Percentiles rank a stretch among this genome's conserved stretches.
Conservation (phyloP, 2,113 vertebrate species). For the Xiphias gladius region DNA sequence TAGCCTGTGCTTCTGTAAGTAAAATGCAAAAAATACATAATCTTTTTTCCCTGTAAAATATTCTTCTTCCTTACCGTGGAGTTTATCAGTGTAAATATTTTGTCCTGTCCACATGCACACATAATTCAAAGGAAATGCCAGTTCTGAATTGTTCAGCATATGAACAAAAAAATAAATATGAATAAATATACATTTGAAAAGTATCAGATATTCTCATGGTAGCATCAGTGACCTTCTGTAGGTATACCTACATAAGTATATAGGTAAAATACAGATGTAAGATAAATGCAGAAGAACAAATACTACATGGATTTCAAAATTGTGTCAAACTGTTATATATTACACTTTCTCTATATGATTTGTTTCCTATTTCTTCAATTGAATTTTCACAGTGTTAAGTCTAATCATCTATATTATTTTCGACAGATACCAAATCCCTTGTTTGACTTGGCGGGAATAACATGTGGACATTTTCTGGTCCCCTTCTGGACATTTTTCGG, state of each 20-base stretch:
- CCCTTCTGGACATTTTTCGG: constrained; percentile 94
- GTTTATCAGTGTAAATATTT: background rate
- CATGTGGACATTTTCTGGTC: constrained; percentile 91
- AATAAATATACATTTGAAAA: background rate
- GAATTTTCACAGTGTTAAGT: background rate
- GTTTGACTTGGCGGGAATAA: constrained; percentile 92
- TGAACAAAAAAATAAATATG: background rate
- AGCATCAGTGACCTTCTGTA: background rate
- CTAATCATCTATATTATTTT: background rate
- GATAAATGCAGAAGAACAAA: background rate
- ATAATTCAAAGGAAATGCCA: background rate
- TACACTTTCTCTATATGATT: background rate
- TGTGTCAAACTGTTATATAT: background rate
- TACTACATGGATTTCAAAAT: background rate
- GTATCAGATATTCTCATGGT: background rate
- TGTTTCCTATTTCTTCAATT: background rate
- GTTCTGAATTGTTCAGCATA: background rate
- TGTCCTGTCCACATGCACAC: background rate
- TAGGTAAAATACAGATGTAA: background rate
- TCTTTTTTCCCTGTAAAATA: background rate
- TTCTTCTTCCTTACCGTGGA: too few species aligned
- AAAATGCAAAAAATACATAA: background rate
- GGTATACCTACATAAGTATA: background rate
- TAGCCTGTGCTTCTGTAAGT: constrained; percentile 92
- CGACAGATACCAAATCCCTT: constrained; percentile 90